These are phyloP conservation scores for Zaprionus camerounensis DNA, from an alignment of 1,140 invertebrate genomes.

Conservation along the genomic window DNA sequence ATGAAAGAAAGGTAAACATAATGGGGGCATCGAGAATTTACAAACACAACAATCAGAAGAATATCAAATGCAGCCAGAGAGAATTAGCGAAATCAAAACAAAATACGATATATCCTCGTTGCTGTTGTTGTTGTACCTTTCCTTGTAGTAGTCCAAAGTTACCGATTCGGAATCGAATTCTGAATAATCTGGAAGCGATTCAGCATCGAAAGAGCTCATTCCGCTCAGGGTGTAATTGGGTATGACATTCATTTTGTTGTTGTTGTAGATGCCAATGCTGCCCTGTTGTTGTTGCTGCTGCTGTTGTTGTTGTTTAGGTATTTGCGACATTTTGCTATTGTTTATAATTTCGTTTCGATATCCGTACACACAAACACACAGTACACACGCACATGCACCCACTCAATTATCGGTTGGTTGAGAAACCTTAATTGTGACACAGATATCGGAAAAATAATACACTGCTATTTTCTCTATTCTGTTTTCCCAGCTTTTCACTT, in stretches of 20 bases:
- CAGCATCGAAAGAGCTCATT: conserved; percentile 85
- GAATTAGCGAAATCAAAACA: conserved; percentile 66
- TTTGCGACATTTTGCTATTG: conserved; percentile 56
- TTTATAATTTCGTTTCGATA: conserved; percentile 48
- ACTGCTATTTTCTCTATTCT: conserved; percentile 75
- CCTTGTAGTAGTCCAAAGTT: conserved; percentile 85
- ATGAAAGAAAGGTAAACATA: conserved; percentile 51
- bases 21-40: conserved; percentile 47
- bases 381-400: conserved; percentile 31
- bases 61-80: conserved; percentile 24
- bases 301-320: conserved; percentile 37
- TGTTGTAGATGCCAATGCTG: conserved; percentile 67
- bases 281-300: conserved; percentile 54
- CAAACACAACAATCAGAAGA: conserved; percentile 49
- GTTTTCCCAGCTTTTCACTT: conserved; percentile 71
- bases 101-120: conserved; percentile 39
- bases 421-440: conserved; percentile 50
- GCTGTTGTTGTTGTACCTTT: conserved; percentile 82
- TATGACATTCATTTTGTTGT: conserved; percentile 68
- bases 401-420: conserved; percentile 9
- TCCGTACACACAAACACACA: conserved; percentile 28
- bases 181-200: conserved; percentile 86
- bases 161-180: conserved; percentile 86
- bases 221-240: conserved; percentile 84
- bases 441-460: conserved; percentile 50